These are phyloP conservation scores for Dinoponera quadriceps DNA, from an alignment of 1,140 invertebrate genomes.

Conservation along the genomic window DNA sequence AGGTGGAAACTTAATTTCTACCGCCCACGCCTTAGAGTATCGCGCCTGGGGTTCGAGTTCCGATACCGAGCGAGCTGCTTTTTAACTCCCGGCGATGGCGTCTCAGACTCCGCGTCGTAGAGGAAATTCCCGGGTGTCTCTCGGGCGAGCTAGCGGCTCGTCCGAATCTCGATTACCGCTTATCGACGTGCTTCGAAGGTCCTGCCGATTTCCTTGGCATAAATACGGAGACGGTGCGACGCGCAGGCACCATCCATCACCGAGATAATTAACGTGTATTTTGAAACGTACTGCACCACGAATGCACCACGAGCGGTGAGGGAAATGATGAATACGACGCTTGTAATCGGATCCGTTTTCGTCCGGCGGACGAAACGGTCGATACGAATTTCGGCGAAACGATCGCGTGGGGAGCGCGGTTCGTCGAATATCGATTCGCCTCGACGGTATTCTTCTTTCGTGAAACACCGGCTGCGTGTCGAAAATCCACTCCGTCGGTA, in stretches of 20 bases:
- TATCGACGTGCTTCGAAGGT: slow-evolving; percentile 12
- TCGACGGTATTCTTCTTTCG: slow-evolving; percentile 1
- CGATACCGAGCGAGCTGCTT: background rate
- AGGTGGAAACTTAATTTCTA: background rate
- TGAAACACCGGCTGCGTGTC: no score
- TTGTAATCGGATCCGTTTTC: slow-evolving; percentile 9
- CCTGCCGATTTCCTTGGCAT: background rate
- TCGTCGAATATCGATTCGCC: background rate
- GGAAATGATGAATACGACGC: slow-evolving; percentile 1
- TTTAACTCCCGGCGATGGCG: background rate
- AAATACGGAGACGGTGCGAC: background rate
- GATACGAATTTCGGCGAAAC: slow-evolving; percentile 18
- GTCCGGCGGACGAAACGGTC: slow-evolving; percentile 2
- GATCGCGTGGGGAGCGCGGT: background rate
- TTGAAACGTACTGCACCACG: background rate
- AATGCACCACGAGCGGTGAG: slow-evolving; percentile 6
- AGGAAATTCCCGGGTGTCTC: background rate
- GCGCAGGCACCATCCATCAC: background rate
- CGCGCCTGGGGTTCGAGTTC: background rate
- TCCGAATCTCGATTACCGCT: background rate
- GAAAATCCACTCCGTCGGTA: no score
- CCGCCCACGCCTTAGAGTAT: slow-evolving; percentile 3
- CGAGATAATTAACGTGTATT: background rate
- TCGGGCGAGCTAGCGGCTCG: background rate
- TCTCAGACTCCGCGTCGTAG: background rate